These are phyloP conservation scores for Crambe crambe DNA, from an alignment of 37 sponge, comb jelly and placozoan species.

Conservation along the genomic window DNA sequence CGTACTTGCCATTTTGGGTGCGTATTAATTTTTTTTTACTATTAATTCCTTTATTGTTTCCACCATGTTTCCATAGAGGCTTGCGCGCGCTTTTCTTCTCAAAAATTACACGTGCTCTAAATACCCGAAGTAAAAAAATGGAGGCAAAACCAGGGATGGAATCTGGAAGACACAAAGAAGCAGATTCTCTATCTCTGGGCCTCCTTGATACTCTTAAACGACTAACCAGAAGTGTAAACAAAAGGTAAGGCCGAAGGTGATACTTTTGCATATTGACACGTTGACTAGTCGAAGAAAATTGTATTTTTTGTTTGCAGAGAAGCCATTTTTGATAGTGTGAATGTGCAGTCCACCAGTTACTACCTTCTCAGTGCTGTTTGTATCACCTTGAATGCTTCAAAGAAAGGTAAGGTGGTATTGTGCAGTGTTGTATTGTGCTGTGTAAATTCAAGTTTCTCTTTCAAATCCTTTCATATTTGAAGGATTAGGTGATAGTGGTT, in stretches of 20 bases:
- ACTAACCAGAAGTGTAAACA: not conserved
- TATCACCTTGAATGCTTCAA: slow-evolving; percentile 19
- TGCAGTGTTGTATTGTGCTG: not conserved
- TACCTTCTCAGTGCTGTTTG: slow-evolving; percentile 20
- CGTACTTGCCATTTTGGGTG: not conserved
- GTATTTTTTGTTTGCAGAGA: not conserved
- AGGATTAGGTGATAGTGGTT: not conserved
- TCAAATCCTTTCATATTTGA: not conserved
- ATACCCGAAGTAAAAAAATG: too few relatives aligned
- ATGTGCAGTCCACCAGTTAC: slow-evolving; percentile 26
- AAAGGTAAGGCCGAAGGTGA: not conserved
- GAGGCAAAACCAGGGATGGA: not conserved
- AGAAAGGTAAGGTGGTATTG: slow-evolving; percentile 3
- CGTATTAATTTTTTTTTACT: too few relatives aligned
- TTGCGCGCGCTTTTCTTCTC: not conserved
- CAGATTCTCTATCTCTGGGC: not conserved
- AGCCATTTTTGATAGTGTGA: not conserved
- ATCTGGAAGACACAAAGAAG: not conserved
- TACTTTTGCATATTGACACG: not conserved
- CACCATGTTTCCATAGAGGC: not conserved
- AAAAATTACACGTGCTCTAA: too few relatives aligned
- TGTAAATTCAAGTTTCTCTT: not conserved
- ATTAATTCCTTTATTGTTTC: not conserved
- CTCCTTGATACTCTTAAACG: not conserved
- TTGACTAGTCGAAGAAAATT: not conserved